Evolutionary conservation across 2,113 vertebrate genomes (phyloP).

Genomic region (Zapornia atra): DNA sequence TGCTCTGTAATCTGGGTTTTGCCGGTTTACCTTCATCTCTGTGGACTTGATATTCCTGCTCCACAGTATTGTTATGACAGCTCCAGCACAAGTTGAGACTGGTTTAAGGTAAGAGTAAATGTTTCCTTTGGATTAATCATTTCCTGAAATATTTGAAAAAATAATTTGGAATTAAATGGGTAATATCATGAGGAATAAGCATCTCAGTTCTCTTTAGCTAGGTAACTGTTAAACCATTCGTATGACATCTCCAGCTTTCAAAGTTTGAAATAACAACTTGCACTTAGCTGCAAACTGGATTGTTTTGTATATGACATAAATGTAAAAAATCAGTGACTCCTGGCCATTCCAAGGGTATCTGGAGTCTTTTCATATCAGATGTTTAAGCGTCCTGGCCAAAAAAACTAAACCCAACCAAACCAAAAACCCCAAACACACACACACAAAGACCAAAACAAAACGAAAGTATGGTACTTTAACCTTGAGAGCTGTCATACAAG

Average conservation of each 20-base stretch:
- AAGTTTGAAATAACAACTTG: neutral
- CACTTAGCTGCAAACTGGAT: neutral
- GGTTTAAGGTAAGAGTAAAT: neutral
- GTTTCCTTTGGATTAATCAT: neutral
- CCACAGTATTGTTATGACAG: neutral
- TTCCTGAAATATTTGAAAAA: neutral
- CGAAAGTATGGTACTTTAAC: neutral
- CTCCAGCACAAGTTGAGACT: neutral
- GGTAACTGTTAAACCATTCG: no score
- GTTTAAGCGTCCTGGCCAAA: neutral
- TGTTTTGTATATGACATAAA: neutral
- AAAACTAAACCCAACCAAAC: neutral
- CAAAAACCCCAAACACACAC: no score
- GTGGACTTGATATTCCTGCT: neutral
- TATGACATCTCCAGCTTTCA: neutral
- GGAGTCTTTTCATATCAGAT: neutral
- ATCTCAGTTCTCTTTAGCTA: neutral
- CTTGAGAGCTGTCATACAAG: conserved; percentile 37
- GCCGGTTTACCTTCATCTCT: neutral
- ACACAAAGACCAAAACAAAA: no score
- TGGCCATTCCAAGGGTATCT: conserved; percentile 34
- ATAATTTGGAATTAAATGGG: neutral
- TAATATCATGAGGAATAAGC: neutral
- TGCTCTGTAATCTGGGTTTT: neutral
- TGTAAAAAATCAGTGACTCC: neutral